A percentile compares a stretch with the other conserved stretches of the same genome.
Conservation (phyloP, 92 coral and sea anemone genomes). For the Pocillopora meandrina region DNA sequence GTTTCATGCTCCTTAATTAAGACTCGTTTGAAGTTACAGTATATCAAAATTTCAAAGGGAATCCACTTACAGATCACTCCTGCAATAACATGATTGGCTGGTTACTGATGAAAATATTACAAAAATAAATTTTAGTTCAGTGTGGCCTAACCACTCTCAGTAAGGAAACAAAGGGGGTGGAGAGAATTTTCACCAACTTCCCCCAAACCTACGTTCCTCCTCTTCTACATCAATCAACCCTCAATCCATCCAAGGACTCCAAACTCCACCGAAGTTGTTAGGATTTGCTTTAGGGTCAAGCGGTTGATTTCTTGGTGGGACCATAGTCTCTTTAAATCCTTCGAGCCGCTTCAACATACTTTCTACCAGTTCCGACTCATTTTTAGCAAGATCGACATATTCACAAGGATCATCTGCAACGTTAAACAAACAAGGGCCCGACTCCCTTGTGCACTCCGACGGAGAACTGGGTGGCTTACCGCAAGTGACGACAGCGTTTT, state of each 20-base stretch:
- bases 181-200: too few species aligned
- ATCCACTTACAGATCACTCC: too few species aligned
- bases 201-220: too few species aligned
- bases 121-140: too few species aligned
- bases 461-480: slow-evolving; percentile 67
- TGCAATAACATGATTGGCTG: too few species aligned
- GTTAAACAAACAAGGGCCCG: slow-evolving; percentile 85
- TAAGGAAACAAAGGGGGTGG: too few species aligned
- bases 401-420: slow-evolving; percentile 79
- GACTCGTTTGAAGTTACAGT: too few species aligned
- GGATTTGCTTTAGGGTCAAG: slow-evolving; percentile 65
- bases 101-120: too few species aligned
- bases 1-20: too few species aligned
- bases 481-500: slow-evolving; percentile 80
- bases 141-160: too few species aligned
- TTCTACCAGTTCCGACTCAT: slow-evolving; percentile 51
- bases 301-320: slow-evolving; percentile 70
- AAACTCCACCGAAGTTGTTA: slow-evolving; percentile 67
- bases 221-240: not conserved
- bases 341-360: slow-evolving; percentile 72
- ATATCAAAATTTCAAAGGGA: too few species aligned
- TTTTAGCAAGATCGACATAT: slow-evolving; percentile 66
- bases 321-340: slow-evolving; percentile 76
- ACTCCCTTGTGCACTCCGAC: slow-evolving; percentile 51
- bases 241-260: slow-evolving; percentile 73